phyloP scores from a whole-genome alignment of 2,888 invertebrate genomes.

The Harpalus rufipes region DNA sequence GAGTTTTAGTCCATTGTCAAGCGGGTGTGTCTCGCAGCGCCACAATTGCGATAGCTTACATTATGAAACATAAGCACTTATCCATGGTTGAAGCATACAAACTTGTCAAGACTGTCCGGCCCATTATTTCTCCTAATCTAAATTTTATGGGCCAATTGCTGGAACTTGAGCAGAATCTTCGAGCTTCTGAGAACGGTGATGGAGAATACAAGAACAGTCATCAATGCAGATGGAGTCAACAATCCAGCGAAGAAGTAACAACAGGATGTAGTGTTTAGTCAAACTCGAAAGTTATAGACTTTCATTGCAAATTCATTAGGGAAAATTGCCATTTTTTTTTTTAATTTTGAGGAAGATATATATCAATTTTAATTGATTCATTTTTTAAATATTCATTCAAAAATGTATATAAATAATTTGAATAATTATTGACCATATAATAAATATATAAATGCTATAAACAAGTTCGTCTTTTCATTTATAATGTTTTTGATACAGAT shows the following conservation, averaged over 20 bases:
- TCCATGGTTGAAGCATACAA: constrained; percentile 93
- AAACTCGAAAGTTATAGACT: not conserved
- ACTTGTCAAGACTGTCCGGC: constrained; percentile 89
- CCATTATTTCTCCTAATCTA: constrained; percentile 96
- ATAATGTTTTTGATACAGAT: too few species aligned
- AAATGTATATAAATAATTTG: too few species aligned
- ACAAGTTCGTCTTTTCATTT: too few species aligned
- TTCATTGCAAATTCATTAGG: not conserved
- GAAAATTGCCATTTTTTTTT: not conserved
- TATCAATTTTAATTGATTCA: too few species aligned
- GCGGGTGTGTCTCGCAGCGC: constrained; percentile 97
- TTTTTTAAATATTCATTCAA: too few species aligned
- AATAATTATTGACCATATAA: too few species aligned
- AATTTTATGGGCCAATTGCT: constrained; percentile 96
- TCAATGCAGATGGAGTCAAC: constrained; percentile 78
- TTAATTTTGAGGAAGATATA: too few species aligned
- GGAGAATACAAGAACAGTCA: constrained; percentile 74
- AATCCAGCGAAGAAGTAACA: constrained; percentile 78
- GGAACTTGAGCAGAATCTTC: constrained; percentile 87
- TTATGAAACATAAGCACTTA: constrained; percentile 92
- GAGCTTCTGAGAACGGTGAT: constrained; percentile 75
- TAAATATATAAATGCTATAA: too few species aligned
- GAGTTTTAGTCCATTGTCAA: constrained; percentile 95
- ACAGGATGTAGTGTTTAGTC: constrained; percentile 80
- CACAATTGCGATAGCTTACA: constrained; percentile 95